Evolutionary conservation across 1,140 invertebrate species (phyloP), one percentile per base, ranked within the genome.

Genomic region (Euglossa dilemma): DNA sequence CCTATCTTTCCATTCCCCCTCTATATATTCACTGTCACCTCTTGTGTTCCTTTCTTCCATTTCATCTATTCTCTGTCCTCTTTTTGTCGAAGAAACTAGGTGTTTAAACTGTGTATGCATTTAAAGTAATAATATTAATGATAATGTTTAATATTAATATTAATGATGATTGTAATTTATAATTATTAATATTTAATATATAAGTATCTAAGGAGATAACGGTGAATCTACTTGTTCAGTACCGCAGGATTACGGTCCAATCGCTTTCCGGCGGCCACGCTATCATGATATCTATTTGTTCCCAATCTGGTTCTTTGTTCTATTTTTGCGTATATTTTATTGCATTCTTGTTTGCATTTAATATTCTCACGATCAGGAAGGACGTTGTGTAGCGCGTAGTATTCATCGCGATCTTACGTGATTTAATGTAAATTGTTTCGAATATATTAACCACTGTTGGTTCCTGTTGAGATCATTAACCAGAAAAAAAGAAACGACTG

Each of bases 161-260:
- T 91, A 92, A 92, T 85, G 84, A 92, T 91, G 87, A 93, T 93
- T 93, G 91, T 93, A 93, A 93, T 92, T 93, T 93, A 92, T 93
- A 92, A 93, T 92, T 92, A 93, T 92, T 92, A 92, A 93, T 93
- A 91, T 92, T 93, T 92, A 92, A 91, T 91, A 92, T 91, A 91
- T 93, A 93, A 92, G 92, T 92, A 93, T 84, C 86, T 88, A 91
- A 88, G 82, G 72, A 89, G 84, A 85, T 89, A 78, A 87, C 71
- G 88, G 87, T 89, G 85, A 82, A 83, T 84, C 80, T 63, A 84
- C 75, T 89, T 89, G 85, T 89, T 89, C 83, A 85, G 81, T 84
- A 89, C 82, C 64, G 80, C 75, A 80, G 76, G 84, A 87, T 87
- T 74, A 85, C 73, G 81, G 69, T 77, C 66, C 74, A 67, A 82